A percentile compares a stretch with the other conserved stretches of the same genome.
Conservation (phyloP, 2,113 vertebrate species). For the Sceloporus tristichus region DNA sequence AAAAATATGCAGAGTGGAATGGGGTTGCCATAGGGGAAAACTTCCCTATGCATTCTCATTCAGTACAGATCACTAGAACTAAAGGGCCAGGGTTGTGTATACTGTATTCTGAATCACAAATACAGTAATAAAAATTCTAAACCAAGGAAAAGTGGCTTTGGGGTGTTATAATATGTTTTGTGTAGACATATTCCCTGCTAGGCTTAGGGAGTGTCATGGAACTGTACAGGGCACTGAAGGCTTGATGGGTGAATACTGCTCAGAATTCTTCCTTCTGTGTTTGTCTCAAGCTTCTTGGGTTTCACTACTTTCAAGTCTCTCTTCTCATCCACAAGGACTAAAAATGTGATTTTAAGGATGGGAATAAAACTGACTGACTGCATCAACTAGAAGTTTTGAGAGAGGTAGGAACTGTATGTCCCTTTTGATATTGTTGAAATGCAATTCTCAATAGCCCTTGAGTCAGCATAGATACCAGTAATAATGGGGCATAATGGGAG, state of each 20-base stretch:
- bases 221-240: not conserved
- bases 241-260: too few relatives aligned
- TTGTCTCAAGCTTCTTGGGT: not conserved
- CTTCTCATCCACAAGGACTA: not conserved
- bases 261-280: too few relatives aligned
- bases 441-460: too few relatives aligned
- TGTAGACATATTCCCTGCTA: not conserved
- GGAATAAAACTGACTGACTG: not conserved
- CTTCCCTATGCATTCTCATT: not conserved
- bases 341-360: not conserved
- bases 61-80: not conserved
- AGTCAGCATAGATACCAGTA: too few relatives aligned
- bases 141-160: not conserved
- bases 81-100: not conserved
- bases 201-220: not conserved
- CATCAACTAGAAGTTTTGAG: not conserved
- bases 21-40: too few relatives aligned
- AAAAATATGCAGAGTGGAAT: too few relatives aligned
- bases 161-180: not conserved
- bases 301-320: not conserved
- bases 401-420: too few relatives aligned
- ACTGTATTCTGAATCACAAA: not conserved
- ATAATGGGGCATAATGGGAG: too few relatives aligned
- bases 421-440: too few relatives aligned
- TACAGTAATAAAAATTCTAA: not conserved